Evolutionary conservation across 2,797 vertebrate genomes (phyloP).

Genomic region (Cyclura pinguis): DNA sequence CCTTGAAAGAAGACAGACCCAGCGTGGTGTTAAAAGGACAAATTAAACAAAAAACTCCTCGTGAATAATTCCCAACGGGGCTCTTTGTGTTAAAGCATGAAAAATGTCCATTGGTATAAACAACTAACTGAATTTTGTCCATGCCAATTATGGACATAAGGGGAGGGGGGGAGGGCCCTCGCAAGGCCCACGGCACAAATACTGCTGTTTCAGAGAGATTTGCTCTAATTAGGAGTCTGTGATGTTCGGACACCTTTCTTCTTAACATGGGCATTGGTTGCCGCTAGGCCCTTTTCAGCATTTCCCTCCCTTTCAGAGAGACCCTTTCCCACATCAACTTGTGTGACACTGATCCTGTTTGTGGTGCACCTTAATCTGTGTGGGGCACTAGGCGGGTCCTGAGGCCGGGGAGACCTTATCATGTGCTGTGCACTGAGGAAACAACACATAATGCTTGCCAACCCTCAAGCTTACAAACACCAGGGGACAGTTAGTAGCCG

Average conservation of each 20-base stretch:
- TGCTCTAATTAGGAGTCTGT: slow-evolving; percentile 77
- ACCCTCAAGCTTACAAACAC: neutral
- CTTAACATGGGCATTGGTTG: slow-evolving; percentile 72
- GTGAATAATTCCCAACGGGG: slow-evolving; percentile 90
- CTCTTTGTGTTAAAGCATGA: slow-evolving; percentile 97
- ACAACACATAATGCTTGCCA: neutral
- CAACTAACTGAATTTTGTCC: slow-evolving; percentile 94
- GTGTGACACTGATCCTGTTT: neutral
- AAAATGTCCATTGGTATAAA: slow-evolving; percentile 97
- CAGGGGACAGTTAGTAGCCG: too few relatives aligned
- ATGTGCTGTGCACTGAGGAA: neutral
- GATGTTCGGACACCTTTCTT: slow-evolving; percentile 77
- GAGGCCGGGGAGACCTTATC: neutral
- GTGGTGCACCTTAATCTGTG: too few relatives aligned
- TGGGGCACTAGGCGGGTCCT: neutral
- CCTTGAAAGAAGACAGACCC: slow-evolving; percentile 99
- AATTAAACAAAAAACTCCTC: slow-evolving; percentile 98
- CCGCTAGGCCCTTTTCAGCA: neutral
- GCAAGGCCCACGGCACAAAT: slow-evolving; percentile 69
- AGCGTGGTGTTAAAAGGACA: slow-evolving; percentile 84
- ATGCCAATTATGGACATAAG: slow-evolving; percentile 97
- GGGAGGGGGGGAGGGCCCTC: slow-evolving; percentile 61
- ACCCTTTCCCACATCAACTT: neutral
- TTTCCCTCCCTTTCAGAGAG: neutral
- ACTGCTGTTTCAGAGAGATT: slow-evolving; percentile 73